Percentiles rank a stretch among this genome's conserved stretches.
phyloP scores from a whole-genome alignment of 2,888 invertebrate species.

The Doris montereyensis region DNA sequence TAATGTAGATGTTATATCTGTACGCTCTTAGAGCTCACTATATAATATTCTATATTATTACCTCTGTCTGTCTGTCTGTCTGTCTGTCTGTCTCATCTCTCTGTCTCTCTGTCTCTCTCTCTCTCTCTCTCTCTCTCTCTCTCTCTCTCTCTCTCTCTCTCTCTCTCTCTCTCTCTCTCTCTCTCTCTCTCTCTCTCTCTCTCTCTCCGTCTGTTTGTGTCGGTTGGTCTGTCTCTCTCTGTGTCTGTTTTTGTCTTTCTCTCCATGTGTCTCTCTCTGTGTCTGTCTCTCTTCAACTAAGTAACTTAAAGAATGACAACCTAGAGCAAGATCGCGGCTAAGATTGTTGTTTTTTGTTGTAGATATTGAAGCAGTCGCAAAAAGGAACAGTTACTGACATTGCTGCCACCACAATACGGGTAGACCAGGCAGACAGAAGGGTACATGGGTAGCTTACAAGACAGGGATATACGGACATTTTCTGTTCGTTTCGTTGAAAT shows the following conservation, averaged over 20 bases:
- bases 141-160: slow-evolving; percentile 27
- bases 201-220: slow-evolving; percentile 20
- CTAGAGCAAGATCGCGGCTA: too few species aligned
- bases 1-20: too few species aligned
- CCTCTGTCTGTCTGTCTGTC: slow-evolving; percentile 9
- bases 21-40: too few species aligned
- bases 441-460: too few species aligned
- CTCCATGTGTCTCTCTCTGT: slow-evolving; percentile 8
- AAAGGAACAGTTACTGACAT: too few species aligned
- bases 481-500: too few species aligned
- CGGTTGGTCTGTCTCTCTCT: not conserved
- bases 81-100: not conserved
- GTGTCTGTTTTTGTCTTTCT: not conserved
- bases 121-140: slow-evolving; percentile 15
- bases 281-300: not conserved
- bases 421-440: too few species aligned
- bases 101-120: not conserved
- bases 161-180: slow-evolving; percentile 13
- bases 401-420: too few species aligned
- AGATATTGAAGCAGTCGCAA: too few species aligned
- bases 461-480: too few species aligned
- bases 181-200: slow-evolving; percentile 17
- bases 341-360: too few species aligned
- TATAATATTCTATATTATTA: not conserved
- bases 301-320: too few species aligned